Evolutionary conservation across 1,140 invertebrate genomes (phyloP).

Genomic region (Trichonephila clavipes): DNA sequence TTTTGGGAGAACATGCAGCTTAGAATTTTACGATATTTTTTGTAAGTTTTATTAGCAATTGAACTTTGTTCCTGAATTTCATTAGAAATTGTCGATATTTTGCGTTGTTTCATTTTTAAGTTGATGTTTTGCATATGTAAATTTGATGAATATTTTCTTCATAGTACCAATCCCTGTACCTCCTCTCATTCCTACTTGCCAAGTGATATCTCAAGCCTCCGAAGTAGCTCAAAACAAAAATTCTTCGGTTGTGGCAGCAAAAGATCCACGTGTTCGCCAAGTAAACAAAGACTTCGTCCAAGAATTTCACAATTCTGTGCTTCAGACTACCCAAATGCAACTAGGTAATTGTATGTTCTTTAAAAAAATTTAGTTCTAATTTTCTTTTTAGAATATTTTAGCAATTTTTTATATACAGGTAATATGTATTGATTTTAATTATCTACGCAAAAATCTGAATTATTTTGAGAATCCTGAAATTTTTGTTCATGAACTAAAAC

Average conservation of each 20-base stretch:
- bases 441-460: no score
- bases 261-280: slow-evolving; percentile 76
- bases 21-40: no score
- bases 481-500: no score
- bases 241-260: slow-evolving; percentile 34
- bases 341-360: slow-evolving; percentile 59
- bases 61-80: no score
- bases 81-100: no score
- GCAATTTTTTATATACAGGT: no score
- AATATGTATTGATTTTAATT: no score
- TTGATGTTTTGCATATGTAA: no score
- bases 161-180: slow-evolving; percentile 56
- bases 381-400: neutral
- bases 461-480: no score
- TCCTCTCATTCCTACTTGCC: slow-evolving; percentile 63
- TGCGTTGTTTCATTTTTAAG: no score
- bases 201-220: slow-evolving; percentile 7
- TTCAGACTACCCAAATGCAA: slow-evolving; percentile 76
- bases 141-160: neutral
- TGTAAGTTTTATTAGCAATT: no score
- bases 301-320: slow-evolving; percentile 79
- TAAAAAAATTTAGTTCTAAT: neutral
- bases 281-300: slow-evolving; percentile 80
- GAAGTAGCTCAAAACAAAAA: slow-evolving; percentile 34
- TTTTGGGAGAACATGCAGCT: no score